Conservation (phyloP, 2,888 invertebrate genomes). For the Phaonia tiefii region DNA sequence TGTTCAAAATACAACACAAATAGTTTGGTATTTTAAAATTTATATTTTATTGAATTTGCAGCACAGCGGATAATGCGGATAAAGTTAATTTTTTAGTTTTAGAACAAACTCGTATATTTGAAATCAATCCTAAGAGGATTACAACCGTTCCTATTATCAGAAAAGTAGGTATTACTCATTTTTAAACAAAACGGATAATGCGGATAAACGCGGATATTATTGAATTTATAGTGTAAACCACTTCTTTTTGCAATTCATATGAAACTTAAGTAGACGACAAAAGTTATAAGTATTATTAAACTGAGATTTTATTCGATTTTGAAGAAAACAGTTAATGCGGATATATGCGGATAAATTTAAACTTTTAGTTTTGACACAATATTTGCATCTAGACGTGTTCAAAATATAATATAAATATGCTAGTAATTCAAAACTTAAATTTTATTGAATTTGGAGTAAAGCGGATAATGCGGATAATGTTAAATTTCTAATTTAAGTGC, state of each 20-base stretch:
- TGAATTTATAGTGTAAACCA: too few relatives aligned
- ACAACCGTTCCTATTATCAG: neutral
- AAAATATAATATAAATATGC: neutral
- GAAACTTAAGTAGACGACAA: too few relatives aligned
- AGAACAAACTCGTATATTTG: slow-evolving; percentile 1
- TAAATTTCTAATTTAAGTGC: neutral
- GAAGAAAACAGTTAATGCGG: neutral
- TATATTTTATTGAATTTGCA: neutral
- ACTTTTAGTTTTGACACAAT: too few relatives aligned
- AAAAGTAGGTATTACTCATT: neutral
- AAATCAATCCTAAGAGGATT: too few relatives aligned
- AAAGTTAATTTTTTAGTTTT: neutral
- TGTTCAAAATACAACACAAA: too few relatives aligned
- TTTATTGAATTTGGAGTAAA: neutral
- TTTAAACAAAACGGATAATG: neutral
- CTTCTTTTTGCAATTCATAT: too few relatives aligned
- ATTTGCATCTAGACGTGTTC: too few relatives aligned
- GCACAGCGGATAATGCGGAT: slow-evolving; percentile 6
- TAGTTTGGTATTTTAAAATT: neutral
- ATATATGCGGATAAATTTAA: neutral
- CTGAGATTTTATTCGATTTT: neutral
- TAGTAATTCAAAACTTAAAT: neutral
- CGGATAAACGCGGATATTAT: slow-evolving; percentile 9
- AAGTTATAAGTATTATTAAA: too few relatives aligned
- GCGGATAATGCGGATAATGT: neutral